Conservation (phyloP, 2,113 vertebrate species). For the Vidua macroura region DNA sequence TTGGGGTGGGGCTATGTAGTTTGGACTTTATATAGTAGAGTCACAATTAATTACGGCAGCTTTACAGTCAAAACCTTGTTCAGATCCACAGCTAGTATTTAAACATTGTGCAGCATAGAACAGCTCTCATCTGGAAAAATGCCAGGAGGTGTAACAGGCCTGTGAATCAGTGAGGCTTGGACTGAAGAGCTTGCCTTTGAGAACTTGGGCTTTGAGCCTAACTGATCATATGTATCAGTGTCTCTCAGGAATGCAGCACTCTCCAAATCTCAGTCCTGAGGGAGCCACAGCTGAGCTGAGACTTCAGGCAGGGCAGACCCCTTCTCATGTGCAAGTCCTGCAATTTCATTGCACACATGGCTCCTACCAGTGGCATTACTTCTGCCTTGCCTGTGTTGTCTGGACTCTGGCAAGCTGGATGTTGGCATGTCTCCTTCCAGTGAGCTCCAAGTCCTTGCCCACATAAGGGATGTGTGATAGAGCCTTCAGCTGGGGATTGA, state of each 20-base stretch:
- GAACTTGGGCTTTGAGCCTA: neutral
- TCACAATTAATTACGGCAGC: neutral
- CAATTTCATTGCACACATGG: neutral
- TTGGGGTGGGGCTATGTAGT: fast-evolving
- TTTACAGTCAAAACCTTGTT: neutral
- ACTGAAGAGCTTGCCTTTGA: neutral
- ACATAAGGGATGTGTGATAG: neutral
- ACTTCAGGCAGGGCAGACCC: neutral
- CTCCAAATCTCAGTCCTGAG: neutral
- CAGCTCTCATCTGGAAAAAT: neutral
- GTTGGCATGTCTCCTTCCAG: neutral
- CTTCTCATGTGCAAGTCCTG: neutral
- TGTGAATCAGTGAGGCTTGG: neutral
- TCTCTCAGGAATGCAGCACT: neutral
- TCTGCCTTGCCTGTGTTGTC: neutral
- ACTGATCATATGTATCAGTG: neutral
- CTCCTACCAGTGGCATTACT: neutral
- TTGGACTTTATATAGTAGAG: neutral
- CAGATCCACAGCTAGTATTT: neutral
- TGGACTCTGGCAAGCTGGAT: neutral
- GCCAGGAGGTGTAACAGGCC: neutral
- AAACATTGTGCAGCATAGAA: neutral
- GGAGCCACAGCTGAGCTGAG: neutral
- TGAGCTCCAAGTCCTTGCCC: neutral
- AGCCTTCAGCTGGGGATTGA: neutral